A percentile compares a stretch with the other conserved stretches of the same genome.
These are phyloP conservation scores for Drosophila mercatorum DNA, from an alignment of 2,888 invertebrate genomes.

Conservation along the genomic window DNA sequence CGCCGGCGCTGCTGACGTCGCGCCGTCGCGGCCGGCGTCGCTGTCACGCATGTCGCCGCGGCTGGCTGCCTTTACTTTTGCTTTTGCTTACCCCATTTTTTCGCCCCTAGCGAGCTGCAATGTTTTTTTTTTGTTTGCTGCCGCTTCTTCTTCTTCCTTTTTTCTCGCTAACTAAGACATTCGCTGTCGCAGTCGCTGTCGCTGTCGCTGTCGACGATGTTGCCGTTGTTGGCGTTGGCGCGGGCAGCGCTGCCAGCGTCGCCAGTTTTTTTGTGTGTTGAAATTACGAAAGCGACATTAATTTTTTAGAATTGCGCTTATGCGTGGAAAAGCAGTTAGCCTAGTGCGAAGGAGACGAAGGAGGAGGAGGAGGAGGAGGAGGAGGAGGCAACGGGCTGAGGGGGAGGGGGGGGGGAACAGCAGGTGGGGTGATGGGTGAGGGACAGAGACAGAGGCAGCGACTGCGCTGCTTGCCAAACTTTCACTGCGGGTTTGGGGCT, in stretches of 20 bases:
- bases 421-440: no score
- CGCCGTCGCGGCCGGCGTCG: conserved; percentile 18
- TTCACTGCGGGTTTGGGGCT: conserved; percentile 33
- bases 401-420: background rate
- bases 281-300: conserved; percentile 82
- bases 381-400: background rate
- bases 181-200: conserved; percentile 7
- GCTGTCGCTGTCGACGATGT: conserved; percentile 1
- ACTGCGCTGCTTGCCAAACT: conserved; percentile 61
- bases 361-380: background rate
- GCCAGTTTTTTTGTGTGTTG: conserved; percentile 57
- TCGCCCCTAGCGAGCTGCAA: conserved; percentile 56
- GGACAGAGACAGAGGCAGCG: conserved; percentile 9
- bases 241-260: conserved; percentile 25
- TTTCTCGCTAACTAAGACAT: conserved; percentile 59
- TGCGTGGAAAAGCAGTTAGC: conserved; percentile 61
- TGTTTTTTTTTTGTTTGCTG: conserved; percentile 30
- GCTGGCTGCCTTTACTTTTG: conserved; percentile 15
- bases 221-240: background rate
- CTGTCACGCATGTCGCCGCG: conserved; percentile 16
- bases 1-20: conserved; percentile 35
- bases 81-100: conserved; percentile 59
- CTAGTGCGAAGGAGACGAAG: background rate
- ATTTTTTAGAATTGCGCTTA: conserved; percentile 81
- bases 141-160: conserved; percentile 14